Percentiles rank a stretch among this genome's conserved stretches.
phyloP scores from a whole-genome alignment of 1,140 invertebrate species.

The Oncopeltus fasciatus region DNA sequence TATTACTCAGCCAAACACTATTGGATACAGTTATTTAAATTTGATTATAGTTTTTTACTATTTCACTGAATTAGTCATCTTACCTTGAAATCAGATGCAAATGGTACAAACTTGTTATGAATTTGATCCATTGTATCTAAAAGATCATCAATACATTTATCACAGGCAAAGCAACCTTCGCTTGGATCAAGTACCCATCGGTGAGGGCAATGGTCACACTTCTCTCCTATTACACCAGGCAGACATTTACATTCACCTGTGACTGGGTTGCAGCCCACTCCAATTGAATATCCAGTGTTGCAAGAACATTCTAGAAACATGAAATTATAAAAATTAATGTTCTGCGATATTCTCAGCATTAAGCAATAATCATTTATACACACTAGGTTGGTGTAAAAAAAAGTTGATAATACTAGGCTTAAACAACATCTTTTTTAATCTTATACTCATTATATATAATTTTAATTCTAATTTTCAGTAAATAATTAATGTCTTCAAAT shows the following conservation, averaged over 20 bases:
- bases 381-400: too few species aligned
- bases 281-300: slow-evolving; percentile 73
- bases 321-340: slow-evolving; percentile 17
- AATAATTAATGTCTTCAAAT: too few species aligned
- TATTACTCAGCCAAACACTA: too few species aligned
- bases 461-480: too few species aligned
- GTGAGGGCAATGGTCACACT: slow-evolving; percentile 85
- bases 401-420: too few species aligned
- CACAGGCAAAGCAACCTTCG: slow-evolving; percentile 66
- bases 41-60: too few species aligned
- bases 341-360: not conserved
- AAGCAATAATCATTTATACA: not conserved
- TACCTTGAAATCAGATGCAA: slow-evolving; percentile 54
- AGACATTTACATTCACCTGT: slow-evolving; percentile 91
- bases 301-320: slow-evolving; percentile 64
- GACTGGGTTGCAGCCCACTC: slow-evolving; percentile 69
- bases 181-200: slow-evolving; percentile 62
- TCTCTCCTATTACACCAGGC: slow-evolving; percentile 85
- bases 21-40: too few species aligned
- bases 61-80: too few species aligned
- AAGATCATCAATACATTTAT: slow-evolving; percentile 74
- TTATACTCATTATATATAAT: too few species aligned
- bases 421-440: too few species aligned
- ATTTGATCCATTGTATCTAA: slow-evolving; percentile 75
- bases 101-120: slow-evolving; percentile 41